Conservation (phyloP, 2,113 vertebrate species). For the Dolichallabes microphthalmus region DNA sequence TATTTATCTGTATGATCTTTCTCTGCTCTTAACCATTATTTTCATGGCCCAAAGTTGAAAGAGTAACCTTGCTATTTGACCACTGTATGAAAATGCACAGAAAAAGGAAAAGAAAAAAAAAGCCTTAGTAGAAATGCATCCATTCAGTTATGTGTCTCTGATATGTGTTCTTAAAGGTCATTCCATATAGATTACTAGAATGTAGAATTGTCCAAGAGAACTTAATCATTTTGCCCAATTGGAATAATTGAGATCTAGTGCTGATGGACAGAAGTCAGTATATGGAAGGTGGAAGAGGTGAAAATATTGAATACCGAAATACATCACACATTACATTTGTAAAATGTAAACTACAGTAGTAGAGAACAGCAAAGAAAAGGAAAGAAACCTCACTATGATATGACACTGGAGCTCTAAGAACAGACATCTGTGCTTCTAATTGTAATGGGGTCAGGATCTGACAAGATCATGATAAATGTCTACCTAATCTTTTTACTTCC, state of each 20-base stretch:
- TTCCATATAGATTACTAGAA: neutral
- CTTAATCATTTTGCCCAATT: neutral
- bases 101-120: neutral
- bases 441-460: slow-evolving; percentile 67
- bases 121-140: neutral
- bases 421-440: slow-evolving; percentile 64
- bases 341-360: neutral
- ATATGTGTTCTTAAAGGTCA: neutral
- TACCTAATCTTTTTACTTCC: slow-evolving; percentile 59
- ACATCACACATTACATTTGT: neutral
- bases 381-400: neutral
- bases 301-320: neutral
- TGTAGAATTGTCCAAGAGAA: neutral
- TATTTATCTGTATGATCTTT: neutral
- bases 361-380: neutral
- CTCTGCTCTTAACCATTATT: neutral
- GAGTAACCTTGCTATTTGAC: neutral
- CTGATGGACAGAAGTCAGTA: neutral
- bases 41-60: neutral
- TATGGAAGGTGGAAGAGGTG: neutral
- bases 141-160: neutral
- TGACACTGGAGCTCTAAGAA: slow-evolving; percentile 16
- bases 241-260: neutral
- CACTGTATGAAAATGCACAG: neutral
- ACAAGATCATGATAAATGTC: slow-evolving; percentile 67